Conservation (phyloP, 2,888 invertebrate species). For the Latheticus oryzae region DNA sequence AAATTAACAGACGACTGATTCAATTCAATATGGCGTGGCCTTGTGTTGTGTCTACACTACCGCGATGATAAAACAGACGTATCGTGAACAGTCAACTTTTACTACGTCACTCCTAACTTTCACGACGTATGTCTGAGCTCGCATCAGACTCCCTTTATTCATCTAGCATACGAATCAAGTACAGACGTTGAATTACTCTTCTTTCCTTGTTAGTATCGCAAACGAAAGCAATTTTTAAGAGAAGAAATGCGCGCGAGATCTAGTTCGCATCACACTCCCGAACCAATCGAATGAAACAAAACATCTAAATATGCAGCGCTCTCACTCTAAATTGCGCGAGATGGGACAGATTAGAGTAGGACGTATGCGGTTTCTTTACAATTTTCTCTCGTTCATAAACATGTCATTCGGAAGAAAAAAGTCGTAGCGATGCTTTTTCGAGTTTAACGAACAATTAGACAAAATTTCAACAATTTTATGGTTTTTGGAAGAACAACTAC, state of each 20-base stretch:
- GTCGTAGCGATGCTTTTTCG: conserved; percentile 29
- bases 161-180: conserved; percentile 52
- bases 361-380: conserved; percentile 14
- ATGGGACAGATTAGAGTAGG: conserved; percentile 9
- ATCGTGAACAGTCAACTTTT: conserved; percentile 36
- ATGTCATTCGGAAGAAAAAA: conserved; percentile 42
- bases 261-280: conserved; percentile 46
- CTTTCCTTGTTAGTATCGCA: conserved; percentile 46
- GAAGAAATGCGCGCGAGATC: conserved; percentile 37
- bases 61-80: conserved; percentile 48
- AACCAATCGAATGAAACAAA: conserved; percentile 47
- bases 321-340: conserved; percentile 40
- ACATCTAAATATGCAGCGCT: conserved; percentile 42
- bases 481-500: too few relatives aligned
- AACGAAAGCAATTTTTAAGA: neutral
- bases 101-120: conserved; percentile 34
- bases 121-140: conserved; percentile 45
- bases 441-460: too few relatives aligned
- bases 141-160: conserved; percentile 54
- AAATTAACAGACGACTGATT: conserved; percentile 71
- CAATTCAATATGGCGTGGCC: conserved; percentile 72
- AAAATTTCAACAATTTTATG: neutral
- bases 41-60: conserved; percentile 64
- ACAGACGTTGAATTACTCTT: conserved; percentile 44
- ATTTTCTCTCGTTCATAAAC: conserved; percentile 47